A percentile compares a stretch with the other conserved stretches of the same genome.
These are phyloP conservation scores for Bostrychus sinensis DNA, from an alignment of 2,113 vertebrate species.

Conservation along the genomic window DNA sequence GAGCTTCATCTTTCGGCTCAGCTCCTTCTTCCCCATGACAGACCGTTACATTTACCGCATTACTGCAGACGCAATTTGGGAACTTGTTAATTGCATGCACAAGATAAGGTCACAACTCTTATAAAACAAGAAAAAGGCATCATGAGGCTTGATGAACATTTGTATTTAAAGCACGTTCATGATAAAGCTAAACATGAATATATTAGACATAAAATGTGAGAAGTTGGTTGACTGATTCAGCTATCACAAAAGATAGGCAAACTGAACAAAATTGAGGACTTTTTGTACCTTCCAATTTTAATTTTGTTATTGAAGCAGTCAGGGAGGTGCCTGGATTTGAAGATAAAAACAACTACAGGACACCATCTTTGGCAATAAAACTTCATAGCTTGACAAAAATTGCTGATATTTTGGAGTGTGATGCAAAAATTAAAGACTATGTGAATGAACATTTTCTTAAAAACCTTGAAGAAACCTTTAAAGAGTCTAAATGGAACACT, in stretches of 20 bases:
- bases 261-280: slow-evolving; percentile 23
- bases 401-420: slow-evolving; percentile 29
- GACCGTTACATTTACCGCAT: too few species aligned
- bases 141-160: slow-evolving; percentile 23
- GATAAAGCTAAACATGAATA: slow-evolving; percentile 34
- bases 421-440: slow-evolving; percentile 17
- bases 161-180: slow-evolving; percentile 26
- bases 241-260: not conserved
- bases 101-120: slow-evolving; percentile 32
- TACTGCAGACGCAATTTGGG: too few species aligned
- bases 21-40: too few species aligned
- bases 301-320: slow-evolving; percentile 22
- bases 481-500: slow-evolving; percentile 38
- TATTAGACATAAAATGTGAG: slow-evolving; percentile 25
- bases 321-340: slow-evolving; percentile 28
- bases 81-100: slow-evolving; percentile 20
- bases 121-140: slow-evolving; percentile 26
- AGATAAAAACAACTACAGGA: slow-evolving; percentile 22
- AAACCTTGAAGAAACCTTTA: slow-evolving; percentile 17
- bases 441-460: slow-evolving; percentile 14
- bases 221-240: slow-evolving; percentile 11
- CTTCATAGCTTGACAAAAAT: slow-evolving; percentile 40
- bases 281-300: slow-evolving; percentile 33
- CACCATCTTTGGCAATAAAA: slow-evolving; percentile 35
- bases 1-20: too few species aligned